Conservation (phyloP, 2,797 vertebrate genomes). For the Erpetoichthys calabaricus region DNA sequence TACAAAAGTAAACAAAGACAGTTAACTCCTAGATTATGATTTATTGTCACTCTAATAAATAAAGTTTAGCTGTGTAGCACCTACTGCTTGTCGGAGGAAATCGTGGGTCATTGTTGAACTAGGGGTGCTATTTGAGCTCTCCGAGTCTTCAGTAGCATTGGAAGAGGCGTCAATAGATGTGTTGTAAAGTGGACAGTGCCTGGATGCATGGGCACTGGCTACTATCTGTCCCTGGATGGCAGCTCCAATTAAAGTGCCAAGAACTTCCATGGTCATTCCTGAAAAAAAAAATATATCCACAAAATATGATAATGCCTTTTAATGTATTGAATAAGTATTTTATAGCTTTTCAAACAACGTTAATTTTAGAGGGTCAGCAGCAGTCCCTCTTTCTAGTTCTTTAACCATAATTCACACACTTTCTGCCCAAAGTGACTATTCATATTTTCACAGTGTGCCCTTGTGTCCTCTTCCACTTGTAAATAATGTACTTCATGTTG, state of each 20-base stretch:
- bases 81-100: slow-evolving; percentile 60
- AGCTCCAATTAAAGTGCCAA: slow-evolving; percentile 80
- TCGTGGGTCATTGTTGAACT: slow-evolving; percentile 41
- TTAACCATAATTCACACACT: too few species aligned
- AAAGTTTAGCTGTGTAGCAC: slow-evolving; percentile 28
- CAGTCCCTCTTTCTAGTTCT: too few species aligned
- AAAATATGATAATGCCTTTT: not conserved
- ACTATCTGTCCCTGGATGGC: slow-evolving; percentile 85
- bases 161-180: slow-evolving; percentile 30
- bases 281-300: slow-evolving; percentile 15
- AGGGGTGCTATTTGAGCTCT: slow-evolving; percentile 19
- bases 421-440: too few species aligned
- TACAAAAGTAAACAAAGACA: too few species aligned
- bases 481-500: too few species aligned
- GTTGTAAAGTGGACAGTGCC: slow-evolving; percentile 54
- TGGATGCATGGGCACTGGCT: slow-evolving; percentile 65
- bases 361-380: too few species aligned
- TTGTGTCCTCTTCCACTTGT: too few species aligned
- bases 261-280: slow-evolving; percentile 91
- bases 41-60: too few species aligned
- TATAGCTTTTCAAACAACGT: too few species aligned
- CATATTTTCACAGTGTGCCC: too few species aligned
- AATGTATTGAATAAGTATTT: not conserved
- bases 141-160: slow-evolving; percentile 44
- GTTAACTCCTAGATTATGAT: too few species aligned